Evolutionary conservation across 2,888 invertebrate species (phyloP), one percentile per base, ranked within the genome.

Genomic region (Campopleginae sp.): DNA sequence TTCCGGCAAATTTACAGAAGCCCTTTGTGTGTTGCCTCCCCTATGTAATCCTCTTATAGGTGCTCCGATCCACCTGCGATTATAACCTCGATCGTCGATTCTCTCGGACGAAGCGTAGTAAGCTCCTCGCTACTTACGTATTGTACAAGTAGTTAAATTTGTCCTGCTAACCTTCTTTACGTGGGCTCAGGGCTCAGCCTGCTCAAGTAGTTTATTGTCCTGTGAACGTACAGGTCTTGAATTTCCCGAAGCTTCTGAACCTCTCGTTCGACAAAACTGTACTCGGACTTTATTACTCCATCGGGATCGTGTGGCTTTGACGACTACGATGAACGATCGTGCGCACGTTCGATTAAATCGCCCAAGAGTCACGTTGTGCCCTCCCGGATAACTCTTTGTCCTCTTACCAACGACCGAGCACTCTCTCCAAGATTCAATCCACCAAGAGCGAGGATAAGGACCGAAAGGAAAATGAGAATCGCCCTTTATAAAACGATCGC

Each of bases 11-110:
- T 82, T 86, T 71, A 65, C 72, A 72, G 68, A 80, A 84, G 75
- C 65, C 74, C 81, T 84, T 85, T 81, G 76, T 54, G 61, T 54
- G 33, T 44, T 58, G 46, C 23, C 65, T 72, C 27, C 78, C 31
- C 19, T 74, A 71, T 81, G 48, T 85, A 87, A 85, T 87, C 85
- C 85, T 83, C 86, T 86, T 86, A 85, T 71, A 72, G 81, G 80
- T 85, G 63, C 82, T 82, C 33, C 81, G 81, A 77, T 80, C 63
- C 75, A 87, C 83, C 79, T 76, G 61, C 86, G 84, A 85, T 87
- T 84, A 85, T 78, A 70, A 66, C 83, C 83, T 76, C 66, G 12
- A 42, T 66, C 72, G 77, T 84, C 72, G 46, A 70, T 66, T 82
- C 82, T 48, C 82, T 77, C 38, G 71, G 77, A 68, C 79, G 82